Evolutionary conservation across 1,140 invertebrate species (phyloP).

Genomic region (Littorina saxatilis): DNA sequence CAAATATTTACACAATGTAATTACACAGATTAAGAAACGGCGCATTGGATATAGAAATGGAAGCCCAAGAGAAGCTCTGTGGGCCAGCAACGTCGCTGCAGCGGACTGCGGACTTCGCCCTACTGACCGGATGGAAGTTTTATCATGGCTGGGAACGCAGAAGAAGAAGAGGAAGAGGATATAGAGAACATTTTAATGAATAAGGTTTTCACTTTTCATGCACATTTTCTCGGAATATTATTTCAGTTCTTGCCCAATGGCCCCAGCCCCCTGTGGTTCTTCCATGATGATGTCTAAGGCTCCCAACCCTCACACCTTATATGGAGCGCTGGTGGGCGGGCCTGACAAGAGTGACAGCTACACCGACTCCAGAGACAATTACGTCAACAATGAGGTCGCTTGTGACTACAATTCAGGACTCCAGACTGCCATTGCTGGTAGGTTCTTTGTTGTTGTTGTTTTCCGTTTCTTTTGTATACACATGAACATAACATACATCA

Average conservation of each 20-base stretch:
- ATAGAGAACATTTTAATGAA: not conserved
- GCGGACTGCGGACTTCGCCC: no score
- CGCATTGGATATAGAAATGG: no score
- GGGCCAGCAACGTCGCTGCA: no score
- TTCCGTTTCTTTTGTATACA: no score
- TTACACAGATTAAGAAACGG: no score
- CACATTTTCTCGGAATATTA: no score
- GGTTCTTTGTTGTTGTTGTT: no score
- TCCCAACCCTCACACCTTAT: slow-evolving; percentile 59
- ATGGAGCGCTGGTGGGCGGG: slow-evolving; percentile 71
- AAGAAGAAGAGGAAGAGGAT: no score
- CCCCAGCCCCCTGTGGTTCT: slow-evolving; percentile 55
- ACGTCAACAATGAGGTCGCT: slow-evolving; percentile 71
- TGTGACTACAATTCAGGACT: slow-evolving; percentile 73
- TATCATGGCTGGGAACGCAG: not conserved
- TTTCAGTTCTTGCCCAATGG: slow-evolving; percentile 59
- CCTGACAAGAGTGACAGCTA: slow-evolving; percentile 66
- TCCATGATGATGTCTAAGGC: not conserved
- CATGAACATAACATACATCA: no score
- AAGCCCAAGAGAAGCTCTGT: no score
- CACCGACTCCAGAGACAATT: slow-evolving; percentile 64
- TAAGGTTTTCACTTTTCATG: not conserved
- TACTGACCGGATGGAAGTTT: not conserved
- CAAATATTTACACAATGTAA: no score
- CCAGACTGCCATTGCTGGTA: slow-evolving; percentile 48